phyloP scores from a whole-genome alignment of 2,797 vertebrate genomes.

The Setipinna tenuifilis region DNA sequence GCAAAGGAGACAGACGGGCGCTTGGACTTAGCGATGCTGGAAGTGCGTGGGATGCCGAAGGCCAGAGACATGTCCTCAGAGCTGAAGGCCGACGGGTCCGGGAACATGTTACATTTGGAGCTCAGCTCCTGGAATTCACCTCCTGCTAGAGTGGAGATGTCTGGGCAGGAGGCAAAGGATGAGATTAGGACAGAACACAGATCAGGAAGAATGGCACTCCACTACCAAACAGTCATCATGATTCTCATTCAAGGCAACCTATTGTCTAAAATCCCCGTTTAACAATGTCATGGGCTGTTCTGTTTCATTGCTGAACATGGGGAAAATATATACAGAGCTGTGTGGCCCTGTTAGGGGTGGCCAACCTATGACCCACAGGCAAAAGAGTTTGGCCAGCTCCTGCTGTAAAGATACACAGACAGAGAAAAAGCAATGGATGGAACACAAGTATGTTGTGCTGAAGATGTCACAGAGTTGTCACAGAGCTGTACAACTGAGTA shows the following conservation, averaged over 20 bases:
- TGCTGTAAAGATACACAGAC: no score
- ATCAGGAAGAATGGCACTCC: not conserved
- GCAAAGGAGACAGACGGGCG: constrained; percentile 96
- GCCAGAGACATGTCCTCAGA: constrained; percentile 83
- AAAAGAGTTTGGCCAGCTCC: no score
- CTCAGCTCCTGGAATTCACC: constrained; percentile 81
- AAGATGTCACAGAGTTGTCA: no score
- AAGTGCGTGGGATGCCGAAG: constrained; percentile 93
- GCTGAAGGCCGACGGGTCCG: constrained; percentile 76
- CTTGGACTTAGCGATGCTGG: constrained; percentile 93
- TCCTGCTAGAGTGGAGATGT: constrained; percentile 71
- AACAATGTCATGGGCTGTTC: no score
- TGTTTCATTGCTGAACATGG: no score
- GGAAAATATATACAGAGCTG: no score
- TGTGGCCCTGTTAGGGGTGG: no score
- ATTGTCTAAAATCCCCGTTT: no score
- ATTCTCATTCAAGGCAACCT: not conserved
- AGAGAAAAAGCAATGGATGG: no score
- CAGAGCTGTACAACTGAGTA: no score
- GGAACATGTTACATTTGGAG: constrained; percentile 78
- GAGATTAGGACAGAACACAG: not conserved
- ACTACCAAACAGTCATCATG: not conserved
- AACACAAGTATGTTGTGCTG: no score
- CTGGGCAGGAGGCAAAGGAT: constrained; percentile 60
- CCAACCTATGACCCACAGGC: no score